phyloP scores from a whole-genome alignment of 2,113 vertebrate species.

The Tragelaphus scriptus region DNA sequence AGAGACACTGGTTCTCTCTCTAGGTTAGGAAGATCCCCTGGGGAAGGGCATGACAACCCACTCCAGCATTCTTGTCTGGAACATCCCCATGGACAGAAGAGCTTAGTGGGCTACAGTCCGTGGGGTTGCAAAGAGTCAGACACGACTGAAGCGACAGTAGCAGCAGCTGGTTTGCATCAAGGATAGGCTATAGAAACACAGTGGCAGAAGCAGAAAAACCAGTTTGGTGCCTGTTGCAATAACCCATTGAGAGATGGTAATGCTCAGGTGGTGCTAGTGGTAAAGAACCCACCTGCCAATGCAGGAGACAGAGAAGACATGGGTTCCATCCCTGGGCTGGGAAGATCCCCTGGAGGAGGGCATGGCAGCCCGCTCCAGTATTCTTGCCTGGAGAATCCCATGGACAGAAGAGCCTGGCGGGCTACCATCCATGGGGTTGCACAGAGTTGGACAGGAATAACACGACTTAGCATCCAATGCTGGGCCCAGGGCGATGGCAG shows the following conservation, averaged over 20 bases:
- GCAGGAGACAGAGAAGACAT: background rate
- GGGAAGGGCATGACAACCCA: background rate
- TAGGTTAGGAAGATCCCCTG: background rate
- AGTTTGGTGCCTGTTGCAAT: background rate
- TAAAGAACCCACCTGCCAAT: background rate
- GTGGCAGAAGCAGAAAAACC: background rate
- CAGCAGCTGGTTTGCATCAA: background rate
- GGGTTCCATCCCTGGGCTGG: background rate
- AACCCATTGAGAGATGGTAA: background rate
- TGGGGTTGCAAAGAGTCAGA: background rate
- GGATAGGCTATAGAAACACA: background rate
- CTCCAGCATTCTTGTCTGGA: background rate
- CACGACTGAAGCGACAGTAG: background rate
- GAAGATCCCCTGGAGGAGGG: background rate
- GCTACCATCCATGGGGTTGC: background rate
- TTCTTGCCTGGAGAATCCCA: background rate
- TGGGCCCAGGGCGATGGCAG: background rate
- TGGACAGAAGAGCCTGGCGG: background rate
- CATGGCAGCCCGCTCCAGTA: background rate
- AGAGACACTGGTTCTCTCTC: background rate
- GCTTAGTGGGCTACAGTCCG: background rate
- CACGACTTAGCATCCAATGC: rapidly evolving
- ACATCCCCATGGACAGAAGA: background rate
- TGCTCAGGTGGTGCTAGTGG: background rate
- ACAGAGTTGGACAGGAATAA: background rate